Base-by-base conservation (phyloP, 2,113 vertebrate genomes). In the Paratilapia polleni region DNA sequence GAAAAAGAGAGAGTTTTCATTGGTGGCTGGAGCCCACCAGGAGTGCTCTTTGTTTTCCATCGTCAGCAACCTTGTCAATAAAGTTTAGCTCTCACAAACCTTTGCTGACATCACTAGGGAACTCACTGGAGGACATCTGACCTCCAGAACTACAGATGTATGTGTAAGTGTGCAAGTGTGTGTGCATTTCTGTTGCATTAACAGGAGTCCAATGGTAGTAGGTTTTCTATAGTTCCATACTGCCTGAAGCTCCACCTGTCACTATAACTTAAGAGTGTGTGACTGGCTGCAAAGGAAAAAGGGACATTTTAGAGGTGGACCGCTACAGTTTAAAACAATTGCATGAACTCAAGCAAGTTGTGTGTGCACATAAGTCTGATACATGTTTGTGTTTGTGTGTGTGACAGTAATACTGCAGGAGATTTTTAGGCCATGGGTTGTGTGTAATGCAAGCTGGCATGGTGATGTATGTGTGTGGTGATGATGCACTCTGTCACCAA, bases 401-500 rank as follows among this genome's bases (percentile, higher is more conserved):
- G 82, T 92, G 92, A 94, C 88, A 89, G 80, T 92, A 93, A 93
- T 91, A 74, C 82, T 86, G 80, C 73, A 68, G 73, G 92, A 94
- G 88, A 81, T 92, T 94, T 94, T 92, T 83, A 90, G 93, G 94
- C 92, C 94, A 94, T 75, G 82, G 81, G 26, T 91, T 92, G 91
- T 86, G 62, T 76, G 75, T 94, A 92, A 95, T 94, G 77, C 91
- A 92, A 84, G 84, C 83, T 94, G 93, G 92, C 93, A 89, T 91
- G 76, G 79, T 84, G 78, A 81, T 83, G 83, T 66, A 17, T 82
- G 82, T 61, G 70, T 75, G 68, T 87, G 70, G 88, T 91, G 97
- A 97, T 96, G 96, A 97, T 96, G 96, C 96, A 94, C 95, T 94
- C 95, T 97, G 97, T 97, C 97, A 97, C 90, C 84, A 95, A 82